These are phyloP conservation scores for Agonopterix arenella DNA, from an alignment of 2,888 invertebrate species.

Conservation along the genomic window DNA sequence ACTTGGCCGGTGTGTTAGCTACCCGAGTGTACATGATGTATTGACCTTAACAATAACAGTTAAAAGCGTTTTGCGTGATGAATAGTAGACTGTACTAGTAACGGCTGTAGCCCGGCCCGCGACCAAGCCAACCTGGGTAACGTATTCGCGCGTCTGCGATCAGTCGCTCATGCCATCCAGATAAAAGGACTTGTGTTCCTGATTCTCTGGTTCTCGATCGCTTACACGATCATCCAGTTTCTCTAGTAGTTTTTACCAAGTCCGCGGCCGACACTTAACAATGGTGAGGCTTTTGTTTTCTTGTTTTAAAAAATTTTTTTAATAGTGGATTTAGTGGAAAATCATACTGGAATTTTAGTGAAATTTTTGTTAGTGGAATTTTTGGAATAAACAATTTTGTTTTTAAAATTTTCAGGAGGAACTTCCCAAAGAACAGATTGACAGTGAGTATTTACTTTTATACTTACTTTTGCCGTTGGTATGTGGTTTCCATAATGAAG, in stretches of 20 bases:
- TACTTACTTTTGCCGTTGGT: background rate
- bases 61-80: constrained; percentile 52
- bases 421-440: constrained; percentile 86
- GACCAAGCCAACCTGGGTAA: constrained; percentile 63
- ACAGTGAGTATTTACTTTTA: constrained; percentile 76
- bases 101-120: constrained; percentile 26
- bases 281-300: constrained; percentile 45
- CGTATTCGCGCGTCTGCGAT: constrained; percentile 46
- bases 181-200: constrained; percentile 66
- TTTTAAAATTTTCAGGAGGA: constrained; percentile 79
- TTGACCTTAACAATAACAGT: constrained; percentile 51
- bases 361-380: constrained; percentile 4
- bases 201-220: constrained; percentile 51
- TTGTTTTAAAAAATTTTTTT: background rate
- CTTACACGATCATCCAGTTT: constrained; percentile 48
- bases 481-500: background rate
- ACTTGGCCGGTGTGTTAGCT: constrained; percentile 30
- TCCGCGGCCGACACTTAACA: constrained; percentile 13
- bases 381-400: background rate
- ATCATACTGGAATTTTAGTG: background rate
- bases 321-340: background rate
- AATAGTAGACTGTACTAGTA: constrained; percentile 31
- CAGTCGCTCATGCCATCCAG: constrained; percentile 66
- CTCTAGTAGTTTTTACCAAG: constrained; percentile 19
- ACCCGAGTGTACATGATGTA: constrained; percentile 34